A percentile compares a stretch with the other conserved stretches of the same genome.
phyloP scores from a whole-genome alignment of 1,140 invertebrate species.

The Araneus ventricosus region DNA sequence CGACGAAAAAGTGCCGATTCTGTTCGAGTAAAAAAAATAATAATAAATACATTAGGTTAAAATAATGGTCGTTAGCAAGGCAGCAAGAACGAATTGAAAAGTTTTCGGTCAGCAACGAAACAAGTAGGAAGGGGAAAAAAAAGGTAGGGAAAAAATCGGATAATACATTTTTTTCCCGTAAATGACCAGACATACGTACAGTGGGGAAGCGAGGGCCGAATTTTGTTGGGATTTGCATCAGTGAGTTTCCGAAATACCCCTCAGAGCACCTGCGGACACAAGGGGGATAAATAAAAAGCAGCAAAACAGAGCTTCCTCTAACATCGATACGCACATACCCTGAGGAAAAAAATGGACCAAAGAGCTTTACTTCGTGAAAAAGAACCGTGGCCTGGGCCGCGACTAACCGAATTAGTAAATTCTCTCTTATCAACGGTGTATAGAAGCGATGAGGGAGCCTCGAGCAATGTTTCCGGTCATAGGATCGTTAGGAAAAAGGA shows the following conservation, averaged over 20 bases:
- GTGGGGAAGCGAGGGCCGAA: not conserved
- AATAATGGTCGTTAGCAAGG: not conserved
- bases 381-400: slow-evolving; percentile 20
- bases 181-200: not conserved
- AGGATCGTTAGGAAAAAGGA: slow-evolving; percentile 55
- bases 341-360: slow-evolving; percentile 29
- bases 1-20: too few relatives aligned
- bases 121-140: not conserved
- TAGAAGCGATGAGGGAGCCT: slow-evolving; percentile 40
- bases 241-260: slow-evolving; percentile 35
- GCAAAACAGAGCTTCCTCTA: not conserved
- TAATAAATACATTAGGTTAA: too few relatives aligned
- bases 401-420: slow-evolving; percentile 66
- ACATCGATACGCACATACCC: slow-evolving; percentile 35
- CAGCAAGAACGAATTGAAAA: not conserved
- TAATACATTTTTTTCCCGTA: slow-evolving; percentile 2
- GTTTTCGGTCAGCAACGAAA: slow-evolving; percentile 11
- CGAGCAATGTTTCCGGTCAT: slow-evolving; percentile 56
- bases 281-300: not conserved
- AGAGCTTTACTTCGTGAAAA: slow-evolving; percentile 13
- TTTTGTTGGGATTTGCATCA: slow-evolving; percentile 46
- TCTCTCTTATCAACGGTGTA: slow-evolving; percentile 41
- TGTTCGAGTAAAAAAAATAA: too few relatives aligned
- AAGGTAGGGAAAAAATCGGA: not conserved
- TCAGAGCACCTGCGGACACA: slow-evolving; percentile 40